A percentile compares a stretch with the other conserved stretches of the same genome.
Conservation (phyloP, 1,140 invertebrate species). For the Magallana angulata region DNA sequence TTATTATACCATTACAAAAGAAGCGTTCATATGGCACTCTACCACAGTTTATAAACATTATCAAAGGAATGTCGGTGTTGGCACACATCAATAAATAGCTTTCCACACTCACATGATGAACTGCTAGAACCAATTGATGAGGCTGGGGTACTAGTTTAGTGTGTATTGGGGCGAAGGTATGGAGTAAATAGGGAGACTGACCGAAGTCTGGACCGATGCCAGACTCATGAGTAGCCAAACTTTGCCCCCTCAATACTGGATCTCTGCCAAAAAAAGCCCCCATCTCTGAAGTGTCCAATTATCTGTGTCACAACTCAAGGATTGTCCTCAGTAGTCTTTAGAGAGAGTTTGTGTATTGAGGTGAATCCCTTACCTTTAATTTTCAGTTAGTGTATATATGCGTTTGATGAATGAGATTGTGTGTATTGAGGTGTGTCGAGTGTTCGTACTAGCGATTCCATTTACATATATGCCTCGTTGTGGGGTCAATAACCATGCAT, state of each 20-base stretch:
- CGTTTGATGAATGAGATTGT: neutral
- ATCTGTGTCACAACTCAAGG: neutral
- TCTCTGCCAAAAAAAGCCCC: neutral
- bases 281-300: neutral
- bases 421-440: neutral
- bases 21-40: neutral
- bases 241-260: neutral
- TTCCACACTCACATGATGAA: no score
- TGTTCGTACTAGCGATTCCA: neutral
- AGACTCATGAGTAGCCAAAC: neutral
- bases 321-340: neutral
- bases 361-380: neutral
- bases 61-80: neutral
- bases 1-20: neutral
- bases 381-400: neutral
- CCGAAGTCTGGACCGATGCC: neutral
- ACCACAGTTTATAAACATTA: neutral
- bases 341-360: neutral
- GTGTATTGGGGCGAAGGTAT: neutral
- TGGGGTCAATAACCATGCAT: neutral
- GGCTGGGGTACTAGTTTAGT: no score
- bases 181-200: neutral
- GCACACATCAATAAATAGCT: neutral
- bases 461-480: neutral
- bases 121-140: no score